These are phyloP conservation scores for Alethe diademata DNA, from an alignment of 2,113 vertebrate genomes.

Conservation along the genomic window DNA sequence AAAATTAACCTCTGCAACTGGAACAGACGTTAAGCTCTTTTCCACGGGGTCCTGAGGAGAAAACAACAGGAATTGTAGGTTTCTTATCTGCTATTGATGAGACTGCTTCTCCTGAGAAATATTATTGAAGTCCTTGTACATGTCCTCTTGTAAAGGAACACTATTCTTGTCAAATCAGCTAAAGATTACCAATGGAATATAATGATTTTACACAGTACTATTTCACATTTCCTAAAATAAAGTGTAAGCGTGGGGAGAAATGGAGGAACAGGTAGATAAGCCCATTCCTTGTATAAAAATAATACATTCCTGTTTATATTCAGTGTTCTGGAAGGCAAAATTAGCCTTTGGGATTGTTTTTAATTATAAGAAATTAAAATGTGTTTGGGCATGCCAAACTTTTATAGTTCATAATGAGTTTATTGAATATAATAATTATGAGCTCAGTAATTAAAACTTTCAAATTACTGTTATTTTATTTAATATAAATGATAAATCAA, in stretches of 20 bases:
- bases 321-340: not conserved
- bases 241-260: not conserved
- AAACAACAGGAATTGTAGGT: not conserved
- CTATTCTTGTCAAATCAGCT: not conserved
- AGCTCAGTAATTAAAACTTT: conserved; percentile 47
- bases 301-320: not conserved
- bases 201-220: not conserved
- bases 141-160: not conserved
- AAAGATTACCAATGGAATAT: not conserved
- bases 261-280: not conserved
- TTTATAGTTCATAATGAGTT: conserved; percentile 49
- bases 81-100: not conserved
- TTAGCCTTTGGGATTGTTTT: conserved; percentile 55
- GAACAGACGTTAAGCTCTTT: not conserved
- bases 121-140: not conserved
- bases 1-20: not conserved
- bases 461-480: conserved; percentile 38
- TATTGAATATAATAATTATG: conserved; percentile 58
- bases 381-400: conserved; percentile 42
- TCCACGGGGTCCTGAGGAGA: not conserved
- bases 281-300: not conserved
- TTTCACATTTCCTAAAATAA: not conserved
- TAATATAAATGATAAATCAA: conserved; percentile 43
- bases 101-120: not conserved
- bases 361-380: conserved; percentile 41